Percentiles rank a stretch among this genome's conserved stretches.
phyloP scores from a whole-genome alignment of 2,797 vertebrate genomes.

The Australoheros facetus region DNA sequence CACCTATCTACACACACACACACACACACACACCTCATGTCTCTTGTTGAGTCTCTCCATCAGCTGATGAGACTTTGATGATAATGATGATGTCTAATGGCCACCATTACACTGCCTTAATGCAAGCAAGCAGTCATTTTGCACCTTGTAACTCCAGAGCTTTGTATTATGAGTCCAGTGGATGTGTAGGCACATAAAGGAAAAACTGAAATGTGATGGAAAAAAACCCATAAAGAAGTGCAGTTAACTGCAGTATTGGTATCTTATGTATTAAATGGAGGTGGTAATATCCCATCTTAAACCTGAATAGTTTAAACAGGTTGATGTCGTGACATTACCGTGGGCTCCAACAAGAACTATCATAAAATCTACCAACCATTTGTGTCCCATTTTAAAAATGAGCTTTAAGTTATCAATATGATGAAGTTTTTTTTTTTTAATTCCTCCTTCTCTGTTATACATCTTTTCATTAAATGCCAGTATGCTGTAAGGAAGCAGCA shows the following conservation, averaged over 20 bases:
- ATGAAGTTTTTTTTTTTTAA: too few species aligned
- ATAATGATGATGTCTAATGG: slow-evolving; percentile 57
- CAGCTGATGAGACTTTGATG: slow-evolving; percentile 56
- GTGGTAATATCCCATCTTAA: too few species aligned
- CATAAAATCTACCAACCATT: too few species aligned
- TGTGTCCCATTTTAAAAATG: too few species aligned
- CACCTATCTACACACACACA: neutral
- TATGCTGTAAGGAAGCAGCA: neutral
- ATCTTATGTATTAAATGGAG: too few species aligned
- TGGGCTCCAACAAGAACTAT: too few species aligned
- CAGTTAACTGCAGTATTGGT: too few species aligned
- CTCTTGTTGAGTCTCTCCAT: slow-evolving; percentile 14
- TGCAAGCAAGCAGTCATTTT: slow-evolving; percentile 29
- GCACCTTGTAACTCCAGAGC: slow-evolving; percentile 20
- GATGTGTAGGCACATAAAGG: neutral
- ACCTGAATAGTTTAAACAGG: too few species aligned
- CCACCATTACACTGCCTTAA: slow-evolving; percentile 44
- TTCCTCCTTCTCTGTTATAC: neutral
- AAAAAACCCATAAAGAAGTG: neutral
- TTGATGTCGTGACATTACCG: too few species aligned
- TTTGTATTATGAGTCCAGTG: slow-evolving; percentile 33
- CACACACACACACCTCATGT: neutral
- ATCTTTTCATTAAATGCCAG: neutral
- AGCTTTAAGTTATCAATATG: too few species aligned
- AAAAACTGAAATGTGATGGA: neutral